These are phyloP conservation scores for Cenopis cana DNA, from an alignment of 2,888 invertebrate species.

Conservation along the genomic window DNA sequence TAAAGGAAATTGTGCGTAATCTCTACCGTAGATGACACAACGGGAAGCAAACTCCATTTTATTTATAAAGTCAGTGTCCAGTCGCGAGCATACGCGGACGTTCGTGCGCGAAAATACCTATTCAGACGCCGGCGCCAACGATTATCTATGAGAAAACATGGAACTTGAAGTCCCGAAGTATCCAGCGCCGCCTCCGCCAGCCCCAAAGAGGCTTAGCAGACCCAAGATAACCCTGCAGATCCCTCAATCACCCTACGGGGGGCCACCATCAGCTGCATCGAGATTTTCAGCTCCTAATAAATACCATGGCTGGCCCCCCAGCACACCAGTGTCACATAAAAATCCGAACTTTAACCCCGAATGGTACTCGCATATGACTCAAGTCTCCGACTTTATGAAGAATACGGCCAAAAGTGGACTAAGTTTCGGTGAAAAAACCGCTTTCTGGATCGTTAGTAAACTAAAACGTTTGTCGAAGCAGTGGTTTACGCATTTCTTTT, in stretches of 20 bases:
- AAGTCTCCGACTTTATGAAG: constrained; percentile 90
- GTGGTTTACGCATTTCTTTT: constrained; percentile 96
- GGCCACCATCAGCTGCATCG: constrained; percentile 59
- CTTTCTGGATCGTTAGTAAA: constrained; percentile 92
- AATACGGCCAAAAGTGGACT: constrained; percentile 90
- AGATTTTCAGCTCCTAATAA: constrained; percentile 60
- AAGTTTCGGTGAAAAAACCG: constrained; percentile 93
- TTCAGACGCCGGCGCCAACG: constrained; percentile 67
- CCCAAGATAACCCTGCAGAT: constrained; percentile 83
- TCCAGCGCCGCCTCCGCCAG: constrained; percentile 71
- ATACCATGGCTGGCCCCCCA: constrained; percentile 64
- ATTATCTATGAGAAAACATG: constrained; percentile 47
- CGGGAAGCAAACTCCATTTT: constrained; percentile 69
- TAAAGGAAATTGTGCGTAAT: constrained; percentile 42
- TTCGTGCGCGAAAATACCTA: constrained; percentile 52
- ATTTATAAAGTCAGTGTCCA: constrained; percentile 82
- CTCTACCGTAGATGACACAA: constrained; percentile 67
- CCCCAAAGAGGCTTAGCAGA: constrained; percentile 65
- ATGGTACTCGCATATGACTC: constrained; percentile 81
- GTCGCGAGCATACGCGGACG: constrained; percentile 69
- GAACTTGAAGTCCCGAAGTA: constrained; percentile 59
- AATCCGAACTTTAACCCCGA: constrained; percentile 70
- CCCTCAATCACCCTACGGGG: constrained; percentile 61
- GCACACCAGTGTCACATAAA: constrained; percentile 68
- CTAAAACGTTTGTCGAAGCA: constrained; percentile 90